Evolutionary conservation across 1,140 invertebrate genomes (phyloP), one percentile per base, ranked within the genome.

Genomic region (Drosophila lacteicornis): DNA sequence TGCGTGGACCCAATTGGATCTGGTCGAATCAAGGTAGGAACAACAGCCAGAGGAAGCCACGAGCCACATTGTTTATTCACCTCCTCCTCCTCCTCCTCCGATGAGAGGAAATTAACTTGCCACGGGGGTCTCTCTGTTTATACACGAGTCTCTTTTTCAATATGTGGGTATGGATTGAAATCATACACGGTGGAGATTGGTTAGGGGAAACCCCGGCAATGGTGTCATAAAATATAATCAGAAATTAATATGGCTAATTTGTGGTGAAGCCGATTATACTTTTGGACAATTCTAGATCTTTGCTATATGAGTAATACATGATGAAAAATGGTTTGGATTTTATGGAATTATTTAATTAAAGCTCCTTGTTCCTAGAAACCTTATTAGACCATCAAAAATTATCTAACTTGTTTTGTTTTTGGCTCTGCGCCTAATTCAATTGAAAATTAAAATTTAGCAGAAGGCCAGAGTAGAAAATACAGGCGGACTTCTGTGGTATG

Each of bases 1-100:
- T 97, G 9, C 94, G 96, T 55, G 97, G 96, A 11, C 95, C 95
- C 25, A 96, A 97, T 93, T 97, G 97, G 97, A 95, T 95, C 85
- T 97, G 97, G 96, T 94, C 93, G 13, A 94, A 96, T 90, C 96
- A 95, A 93, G 94, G 94, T 94, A 93, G 66, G 73, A 58, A 67
- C 33, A 22, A 40, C 42, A 56, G 47, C 47, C 3, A 25, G 33
- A 59, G 30, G 40, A 56, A 62, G 45, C 38, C 36, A 81, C 51
- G 33, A 40, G 68, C 53, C 51, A 59, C 45, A 60, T 85, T 88
- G 81, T 85, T 85, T 82, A 85, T 36, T 63, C 60, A 74, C 71
- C 80, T 12, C 36, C 33, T 12, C 12, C 80, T 12, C 36, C 33
- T 12, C 12, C 36, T 56, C 19, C 51, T 22, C 12, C 19, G 19